phyloP scores from a whole-genome alignment of 2,888 invertebrate genomes.

The Caenorhabditis virilis region DNA sequence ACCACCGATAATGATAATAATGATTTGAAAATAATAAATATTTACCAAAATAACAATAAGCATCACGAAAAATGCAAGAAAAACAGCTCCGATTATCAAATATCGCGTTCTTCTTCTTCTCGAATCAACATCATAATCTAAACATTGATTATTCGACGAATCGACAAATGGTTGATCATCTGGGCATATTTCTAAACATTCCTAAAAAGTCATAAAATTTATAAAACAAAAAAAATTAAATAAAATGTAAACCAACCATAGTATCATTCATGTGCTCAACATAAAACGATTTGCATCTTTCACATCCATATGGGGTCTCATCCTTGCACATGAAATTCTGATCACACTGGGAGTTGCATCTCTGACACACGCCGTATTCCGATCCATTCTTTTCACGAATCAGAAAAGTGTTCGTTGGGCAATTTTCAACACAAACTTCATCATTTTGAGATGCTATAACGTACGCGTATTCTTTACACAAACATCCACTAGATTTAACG shows the following conservation, averaged over 20 bases:
- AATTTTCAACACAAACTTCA: slow-evolving; percentile 10
- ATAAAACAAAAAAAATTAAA: too few relatives aligned
- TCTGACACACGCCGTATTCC: slow-evolving; percentile 8
- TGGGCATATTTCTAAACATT: slow-evolving; percentile 51
- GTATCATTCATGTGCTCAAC: not conserved
- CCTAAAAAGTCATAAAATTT: too few relatives aligned
- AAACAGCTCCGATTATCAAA: slow-evolving; percentile 21
- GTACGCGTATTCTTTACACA: slow-evolving; percentile 24
- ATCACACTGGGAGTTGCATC: slow-evolving; percentile 51
- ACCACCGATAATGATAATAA: not conserved
- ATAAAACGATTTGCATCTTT: slow-evolving; percentile 10
- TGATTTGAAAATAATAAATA: not conserved
- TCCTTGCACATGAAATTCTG: slow-evolving; percentile 42
- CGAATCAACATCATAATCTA: slow-evolving; percentile 41
- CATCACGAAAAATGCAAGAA: slow-evolving; percentile 29
- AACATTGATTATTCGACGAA: slow-evolving; percentile 28
- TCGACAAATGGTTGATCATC: slow-evolving; percentile 34
- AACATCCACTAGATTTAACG: slow-evolving; percentile 21
- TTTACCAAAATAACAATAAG: slow-evolving; percentile 32
- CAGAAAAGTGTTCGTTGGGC: slow-evolving; percentile 12
- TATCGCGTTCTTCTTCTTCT: slow-evolving; percentile 14
- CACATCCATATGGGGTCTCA: slow-evolving; percentile 18
- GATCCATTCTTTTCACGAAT: not conserved
- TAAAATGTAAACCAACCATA: too few relatives aligned
- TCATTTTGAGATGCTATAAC: not conserved